These are phyloP conservation scores for Fringilla coelebs DNA, from an alignment of 2,797 vertebrate genomes.

Conservation along the genomic window DNA sequence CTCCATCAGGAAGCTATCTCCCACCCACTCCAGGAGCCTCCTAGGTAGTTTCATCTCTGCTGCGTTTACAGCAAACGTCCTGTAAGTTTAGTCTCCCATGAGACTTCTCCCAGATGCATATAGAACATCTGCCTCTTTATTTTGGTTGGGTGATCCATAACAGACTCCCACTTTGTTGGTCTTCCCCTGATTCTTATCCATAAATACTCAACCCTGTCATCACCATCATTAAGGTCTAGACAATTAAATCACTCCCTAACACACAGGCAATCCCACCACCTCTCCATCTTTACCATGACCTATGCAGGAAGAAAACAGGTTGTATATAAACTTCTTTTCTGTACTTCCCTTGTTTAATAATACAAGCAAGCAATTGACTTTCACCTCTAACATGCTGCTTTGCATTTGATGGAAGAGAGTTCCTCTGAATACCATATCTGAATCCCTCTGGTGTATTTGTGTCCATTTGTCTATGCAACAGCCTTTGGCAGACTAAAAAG, in stretches of 20 bases:
- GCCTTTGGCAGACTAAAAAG: neutral
- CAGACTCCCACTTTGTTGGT: neutral
- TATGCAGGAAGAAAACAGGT: neutral
- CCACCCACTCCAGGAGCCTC: neutral
- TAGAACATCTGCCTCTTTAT: neutral
- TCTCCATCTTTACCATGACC: neutral
- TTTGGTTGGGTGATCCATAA: neutral
- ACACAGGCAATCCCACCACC: neutral
- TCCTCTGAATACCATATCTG: neutral
- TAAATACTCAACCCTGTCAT: neutral
- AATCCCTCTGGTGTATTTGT: neutral
- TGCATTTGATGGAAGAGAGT: neutral
- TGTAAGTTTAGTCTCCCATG: neutral
- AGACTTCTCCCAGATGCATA: neutral
- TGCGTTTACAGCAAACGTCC: neutral
- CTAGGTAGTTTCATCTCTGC: neutral
- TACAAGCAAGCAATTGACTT: neutral
- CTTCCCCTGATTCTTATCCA: neutral
- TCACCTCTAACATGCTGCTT: neutral
- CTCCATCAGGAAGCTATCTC: neutral
- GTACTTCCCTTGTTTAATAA: neutral
- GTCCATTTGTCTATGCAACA: neutral
- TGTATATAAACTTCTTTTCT: neutral
- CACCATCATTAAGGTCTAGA: neutral
- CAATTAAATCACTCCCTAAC: neutral